Conservation (phyloP, 2,888 invertebrate species). For the Ichneumoninae sp. region DNA sequence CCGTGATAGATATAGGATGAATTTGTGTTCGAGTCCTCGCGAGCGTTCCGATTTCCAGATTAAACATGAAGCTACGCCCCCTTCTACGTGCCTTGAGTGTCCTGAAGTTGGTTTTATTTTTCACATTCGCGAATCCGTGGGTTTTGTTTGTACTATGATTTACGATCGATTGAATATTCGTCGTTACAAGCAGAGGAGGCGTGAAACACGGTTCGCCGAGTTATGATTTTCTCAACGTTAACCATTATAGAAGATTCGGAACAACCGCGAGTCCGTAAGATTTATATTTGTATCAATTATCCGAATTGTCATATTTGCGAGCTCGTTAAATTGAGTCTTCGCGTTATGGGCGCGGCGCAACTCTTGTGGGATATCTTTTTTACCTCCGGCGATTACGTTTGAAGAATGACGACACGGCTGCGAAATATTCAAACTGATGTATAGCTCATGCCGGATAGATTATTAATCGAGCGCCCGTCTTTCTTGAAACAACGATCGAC, state of each 20-base stretch:
- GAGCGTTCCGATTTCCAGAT: constrained; percentile 42
- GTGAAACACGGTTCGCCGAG: background rate
- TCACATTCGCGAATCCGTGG: background rate
- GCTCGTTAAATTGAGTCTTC: constrained; percentile 36
- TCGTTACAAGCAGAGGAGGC: background rate
- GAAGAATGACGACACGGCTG: constrained; percentile 24
- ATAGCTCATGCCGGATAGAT: background rate
- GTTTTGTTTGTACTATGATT: background rate
- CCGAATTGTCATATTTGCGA: constrained; percentile 27
- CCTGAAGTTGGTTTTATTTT: constrained; percentile 52
- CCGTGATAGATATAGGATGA: background rate
- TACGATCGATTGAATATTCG: constrained; percentile 1
- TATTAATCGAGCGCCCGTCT: background rate
- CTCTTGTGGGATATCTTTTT: constrained; percentile 59
- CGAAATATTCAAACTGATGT: constrained; percentile 11
- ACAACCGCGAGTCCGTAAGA: constrained; percentile 18
- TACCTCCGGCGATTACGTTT: constrained; percentile 51
- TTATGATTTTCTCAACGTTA: constrained; percentile 33
- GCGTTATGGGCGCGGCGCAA: constrained; percentile 67
- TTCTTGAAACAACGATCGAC: constrained; percentile 53
- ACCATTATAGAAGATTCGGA: constrained; percentile 3
- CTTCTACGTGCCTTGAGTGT: constrained; percentile 62
- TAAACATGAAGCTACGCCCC: constrained; percentile 24
- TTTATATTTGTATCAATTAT: constrained; percentile 23
- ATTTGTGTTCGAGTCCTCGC: constrained; percentile 9